Base-by-base conservation (phyloP, 2,113 vertebrate genomes). In the Ancistrus triradiatus region DNA sequence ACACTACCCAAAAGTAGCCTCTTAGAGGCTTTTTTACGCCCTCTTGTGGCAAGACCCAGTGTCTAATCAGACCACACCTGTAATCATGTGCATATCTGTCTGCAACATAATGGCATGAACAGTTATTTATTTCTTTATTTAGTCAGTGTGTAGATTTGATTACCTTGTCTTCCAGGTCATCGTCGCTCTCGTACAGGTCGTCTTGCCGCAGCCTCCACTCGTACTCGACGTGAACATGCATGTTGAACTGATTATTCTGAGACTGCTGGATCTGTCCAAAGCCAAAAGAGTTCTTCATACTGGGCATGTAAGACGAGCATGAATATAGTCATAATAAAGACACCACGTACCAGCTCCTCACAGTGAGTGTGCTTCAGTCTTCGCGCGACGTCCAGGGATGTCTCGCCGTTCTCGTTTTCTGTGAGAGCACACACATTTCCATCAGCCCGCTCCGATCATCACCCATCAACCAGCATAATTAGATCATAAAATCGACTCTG, bases 101-200 rank as follows among this genome's bases (percentile, higher is more conserved):
- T n/a, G n/a, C n/a, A n/a, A n/a, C n/a, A n/a, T n/a, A n/a, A n/a
- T n/a, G n/a, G n/a, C n/a, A n/a, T n/a, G n/a, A n/a, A n/a, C n/a
- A n/a, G n/a, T n/a, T n/a, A n/a, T n/a, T 7, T 31, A 31, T 31
- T 31, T 31, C 3, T 31, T 31, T 50, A 4, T 3, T 8, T 28
- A 25, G 25, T 27, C 9, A 15, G 8, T 27, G 27, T 28, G 31
- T 7, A 28, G 3, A 40, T 9, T 14, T 21, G 1, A 43, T 69
- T 11, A 88, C 83, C 83, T 85, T 88, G 38, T 85, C 83, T 57
- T 87, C 83, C 33, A 87, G 70, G 15, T 90, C 85, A 44, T 89
- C 74, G 0, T 88, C 86, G 8, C 84, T 89, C 68, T 90, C 87
- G 18, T 83, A 84, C 43, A 81, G 71, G 27, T 88, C 82, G 3